A percentile compares a stretch with the other conserved stretches of the same genome.
phyloP scores from a whole-genome alignment of 2,888 invertebrate genomes.

The Gymnosoma rotundatum region DNA sequence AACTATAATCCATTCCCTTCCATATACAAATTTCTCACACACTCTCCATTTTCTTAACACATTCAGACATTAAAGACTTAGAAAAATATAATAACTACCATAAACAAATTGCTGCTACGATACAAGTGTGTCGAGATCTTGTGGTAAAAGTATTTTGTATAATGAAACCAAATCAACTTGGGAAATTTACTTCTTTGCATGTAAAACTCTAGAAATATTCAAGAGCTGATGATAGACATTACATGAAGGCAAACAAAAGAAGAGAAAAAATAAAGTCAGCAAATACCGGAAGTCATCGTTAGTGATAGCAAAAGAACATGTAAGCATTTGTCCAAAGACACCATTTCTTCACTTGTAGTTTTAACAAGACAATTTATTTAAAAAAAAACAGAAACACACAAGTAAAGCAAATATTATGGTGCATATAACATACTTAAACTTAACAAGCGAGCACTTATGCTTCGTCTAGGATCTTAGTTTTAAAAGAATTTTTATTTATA shows the following conservation, averaged over 20 bases:
- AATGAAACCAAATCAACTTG: constrained; percentile 67
- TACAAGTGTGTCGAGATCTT: constrained; percentile 33
- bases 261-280: constrained; percentile 1
- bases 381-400: not conserved
- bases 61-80: not conserved
- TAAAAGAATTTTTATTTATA: constrained; percentile 51
- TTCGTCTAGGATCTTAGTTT: constrained; percentile 10
- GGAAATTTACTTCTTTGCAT: constrained; percentile 63
- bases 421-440: constrained; percentile 32
- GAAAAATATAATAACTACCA: not conserved
- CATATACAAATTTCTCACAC: not conserved
- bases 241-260: not conserved
- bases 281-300: constrained; percentile 33
- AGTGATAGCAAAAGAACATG: constrained; percentile 9
- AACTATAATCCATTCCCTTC: too few species aligned
- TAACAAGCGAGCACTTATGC: constrained; percentile 28
- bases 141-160: constrained; percentile 45
- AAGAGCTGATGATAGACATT: constrained; percentile 3
- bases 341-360: constrained; percentile 45
- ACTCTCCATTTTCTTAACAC: not conserved
- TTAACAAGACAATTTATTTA: constrained; percentile 60
- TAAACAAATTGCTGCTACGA: constrained; percentile 15
- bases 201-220: not conserved
- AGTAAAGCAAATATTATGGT: not conserved
- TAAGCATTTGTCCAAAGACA: constrained; percentile 58